Evolutionary conservation across 2,113 vertebrate genomes (phyloP).

Genomic region (Columbina picui): DNA sequence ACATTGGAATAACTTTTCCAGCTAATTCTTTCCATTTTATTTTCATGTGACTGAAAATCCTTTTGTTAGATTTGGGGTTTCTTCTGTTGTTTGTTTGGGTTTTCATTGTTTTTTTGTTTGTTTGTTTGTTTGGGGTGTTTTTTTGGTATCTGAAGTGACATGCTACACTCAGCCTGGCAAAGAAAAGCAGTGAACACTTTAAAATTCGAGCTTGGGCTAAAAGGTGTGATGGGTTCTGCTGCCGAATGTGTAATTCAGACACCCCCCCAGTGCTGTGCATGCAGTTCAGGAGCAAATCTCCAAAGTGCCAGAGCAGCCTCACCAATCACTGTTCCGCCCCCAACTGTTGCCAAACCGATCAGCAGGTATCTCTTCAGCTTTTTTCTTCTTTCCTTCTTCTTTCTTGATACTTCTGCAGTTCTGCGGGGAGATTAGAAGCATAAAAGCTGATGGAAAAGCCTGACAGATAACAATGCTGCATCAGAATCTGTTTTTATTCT

Average conservation of each 20-base stretch:
- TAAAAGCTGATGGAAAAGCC: background rate
- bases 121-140: background rate
- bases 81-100: background rate
- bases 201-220: background rate
- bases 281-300: background rate
- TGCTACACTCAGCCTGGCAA: background rate
- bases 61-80: background rate
- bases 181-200: background rate
- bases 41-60: background rate
- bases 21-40: background rate
- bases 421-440: constrained; percentile 66
- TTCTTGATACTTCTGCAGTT: constrained; percentile 82
- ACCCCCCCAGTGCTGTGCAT: background rate
- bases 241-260: background rate
- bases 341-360: constrained; percentile 91
- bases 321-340: constrained; percentile 94
- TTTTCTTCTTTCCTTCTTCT: constrained; percentile 83
- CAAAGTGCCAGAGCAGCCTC: constrained; percentile 7
- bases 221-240: background rate
- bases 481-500: background rate
- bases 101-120: background rate
- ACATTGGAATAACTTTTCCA: background rate
- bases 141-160: background rate
- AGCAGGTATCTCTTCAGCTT: constrained; percentile 91
- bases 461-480: background rate